Evolutionary conservation across 2,888 invertebrate genomes (phyloP).

Genomic region (Thera britannica): DNA sequence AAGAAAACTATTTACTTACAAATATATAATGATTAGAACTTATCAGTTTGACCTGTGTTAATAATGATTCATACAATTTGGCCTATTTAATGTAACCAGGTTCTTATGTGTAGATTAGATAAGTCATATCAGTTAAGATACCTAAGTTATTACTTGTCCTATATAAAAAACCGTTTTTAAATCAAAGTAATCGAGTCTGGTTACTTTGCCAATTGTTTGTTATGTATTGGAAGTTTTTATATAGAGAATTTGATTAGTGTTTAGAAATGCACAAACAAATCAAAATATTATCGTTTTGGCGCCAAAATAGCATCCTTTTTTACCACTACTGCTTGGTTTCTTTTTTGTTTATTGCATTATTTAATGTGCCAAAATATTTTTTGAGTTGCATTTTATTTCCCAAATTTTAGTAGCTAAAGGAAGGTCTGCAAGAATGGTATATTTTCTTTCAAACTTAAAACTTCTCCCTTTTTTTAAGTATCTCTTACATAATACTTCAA

Average conservation of each 20-base stretch:
- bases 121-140: background rate
- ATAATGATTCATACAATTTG: background rate
- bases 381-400: too few species aligned
- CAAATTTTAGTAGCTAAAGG: too few species aligned
- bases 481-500: too few species aligned
- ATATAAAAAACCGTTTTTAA: background rate
- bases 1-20: background rate
- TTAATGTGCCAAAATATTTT: too few species aligned
- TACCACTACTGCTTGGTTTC: too few species aligned
- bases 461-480: too few species aligned
- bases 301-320: background rate
- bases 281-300: slow-evolving; percentile 10
- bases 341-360: too few species aligned
- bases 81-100: background rate
- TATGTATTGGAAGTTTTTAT: background rate
- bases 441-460: too few species aligned
- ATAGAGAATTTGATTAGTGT: background rate
- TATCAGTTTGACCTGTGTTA: background rate
- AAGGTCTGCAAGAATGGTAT: too few species aligned
- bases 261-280: background rate
- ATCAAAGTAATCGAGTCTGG: background rate
- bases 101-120: background rate
- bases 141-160: too few species aligned
- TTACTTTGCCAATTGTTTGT: background rate
- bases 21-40: background rate